These are phyloP conservation scores for Sakesphorus luctuosus DNA, from an alignment of 2,113 vertebrate species.

Conservation along the genomic window DNA sequence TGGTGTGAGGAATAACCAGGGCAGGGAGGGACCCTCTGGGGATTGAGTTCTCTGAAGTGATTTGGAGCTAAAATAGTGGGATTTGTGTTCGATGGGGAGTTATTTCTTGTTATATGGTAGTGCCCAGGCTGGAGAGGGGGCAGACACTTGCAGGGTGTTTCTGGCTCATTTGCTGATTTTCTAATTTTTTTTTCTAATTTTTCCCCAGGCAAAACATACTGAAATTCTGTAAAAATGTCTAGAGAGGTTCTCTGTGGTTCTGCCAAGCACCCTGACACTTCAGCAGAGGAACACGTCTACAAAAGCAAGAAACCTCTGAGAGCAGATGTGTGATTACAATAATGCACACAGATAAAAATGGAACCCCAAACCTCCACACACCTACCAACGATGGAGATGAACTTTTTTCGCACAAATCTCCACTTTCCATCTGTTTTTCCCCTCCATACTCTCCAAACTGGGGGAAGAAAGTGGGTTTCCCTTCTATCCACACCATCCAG, in stretches of 20 bases:
- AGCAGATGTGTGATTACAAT: not conserved
- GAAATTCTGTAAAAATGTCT: not conserved
- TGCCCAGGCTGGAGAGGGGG: not conserved
- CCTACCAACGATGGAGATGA: not conserved
- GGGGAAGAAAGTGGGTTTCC: rapidly evolving
- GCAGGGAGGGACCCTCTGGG: not conserved
- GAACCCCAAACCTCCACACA: not conserved
- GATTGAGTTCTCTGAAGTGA: too few species aligned
- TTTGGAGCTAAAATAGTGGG: too few species aligned
- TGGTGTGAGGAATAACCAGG: rapidly evolving
- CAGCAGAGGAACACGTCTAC: not conserved
- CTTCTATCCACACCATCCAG: not conserved
- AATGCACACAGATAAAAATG: not conserved
- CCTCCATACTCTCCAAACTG: rapidly evolving
- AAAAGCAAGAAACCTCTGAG: not conserved
- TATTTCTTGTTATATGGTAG: too few species aligned
- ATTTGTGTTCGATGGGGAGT: too few species aligned
- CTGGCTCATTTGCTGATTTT: not conserved
- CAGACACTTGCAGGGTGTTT: not conserved
- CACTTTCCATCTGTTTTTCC: not conserved
- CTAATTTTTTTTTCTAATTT: not conserved
- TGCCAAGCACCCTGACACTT: not conserved
- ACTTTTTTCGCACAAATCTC: not conserved
- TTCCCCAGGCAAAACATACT: not conserved
- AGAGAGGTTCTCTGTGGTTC: not conserved